Base-by-base conservation (phyloP, 2,888 invertebrate species). In the Ornithoptera alexandrae region DNA sequence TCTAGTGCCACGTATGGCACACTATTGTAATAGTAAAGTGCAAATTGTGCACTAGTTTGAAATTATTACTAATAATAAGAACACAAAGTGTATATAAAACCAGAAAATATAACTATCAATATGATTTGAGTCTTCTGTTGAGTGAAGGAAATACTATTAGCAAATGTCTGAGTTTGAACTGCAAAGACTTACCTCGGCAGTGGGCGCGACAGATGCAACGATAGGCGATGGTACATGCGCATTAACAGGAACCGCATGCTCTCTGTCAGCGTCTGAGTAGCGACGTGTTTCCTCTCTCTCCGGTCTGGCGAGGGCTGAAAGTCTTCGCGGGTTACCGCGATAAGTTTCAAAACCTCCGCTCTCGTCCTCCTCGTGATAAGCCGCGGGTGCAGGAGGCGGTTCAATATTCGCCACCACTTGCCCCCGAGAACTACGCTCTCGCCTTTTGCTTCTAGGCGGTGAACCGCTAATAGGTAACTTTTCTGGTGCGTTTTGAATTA, bases 401-500 rank as follows among this genome's bases (percentile, higher is more conserved):
- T 95, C 95, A 74, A 95, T 94, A 83, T 94, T 95, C 58, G 95
- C 95, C 17, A 95, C 93, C 71, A 94, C 93, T 82, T 93, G 93
- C 74, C 84, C 78, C 87, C 94, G 85, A 89, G 94, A 77, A 73
- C 85, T 84, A n/a, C 81, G 94, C 94, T 75, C 95, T 90, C 82
- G 94, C 87, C 74, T 82, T 81, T 77, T 81, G 75, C 74, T 83
- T 22, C 83, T 83, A 24, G 96, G 95, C n/a, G 96, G 95, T 6
- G 95, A 94, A 59, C 94, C 94, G 69, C 94, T 90, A 68, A 95
- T 94, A 68, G 94, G 93, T 7, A 94, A 81, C 89, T 97, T 97
- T 85, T 97, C 97, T 6, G 97, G 97, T 63, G 97, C 97, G 89
- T 98, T 97, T 92, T 98, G 98, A 77, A 98, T 97, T 76, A 97